These are phyloP conservation scores for Cinara cedri DNA, from an alignment of 2,888 invertebrate genomes.

Conservation along the genomic window DNA sequence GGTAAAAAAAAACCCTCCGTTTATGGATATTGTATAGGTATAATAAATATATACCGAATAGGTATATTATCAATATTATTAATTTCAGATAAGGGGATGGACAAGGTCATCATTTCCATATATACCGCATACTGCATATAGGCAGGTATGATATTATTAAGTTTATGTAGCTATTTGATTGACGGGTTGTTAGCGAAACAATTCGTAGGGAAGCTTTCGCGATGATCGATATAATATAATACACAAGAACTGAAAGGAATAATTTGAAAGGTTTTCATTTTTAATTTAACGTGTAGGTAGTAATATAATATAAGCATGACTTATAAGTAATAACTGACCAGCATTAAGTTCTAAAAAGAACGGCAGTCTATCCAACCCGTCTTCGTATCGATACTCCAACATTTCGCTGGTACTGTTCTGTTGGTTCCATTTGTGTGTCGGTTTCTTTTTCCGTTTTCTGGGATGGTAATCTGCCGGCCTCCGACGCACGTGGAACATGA, in stretches of 20 bases:
- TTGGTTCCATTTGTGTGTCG: conserved; percentile 68
- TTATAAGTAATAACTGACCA: conserved; percentile 63
- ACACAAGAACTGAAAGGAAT: conserved; percentile 7
- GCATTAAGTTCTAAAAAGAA: conserved; percentile 83
- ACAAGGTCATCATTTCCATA: neutral
- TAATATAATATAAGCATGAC: neutral
- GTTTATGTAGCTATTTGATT: conserved; percentile 15
- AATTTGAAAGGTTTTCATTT: conserved; percentile 51
- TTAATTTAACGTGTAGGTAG: neutral
- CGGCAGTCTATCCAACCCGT: conserved; percentile 67
- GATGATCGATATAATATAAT: conserved; percentile 24
- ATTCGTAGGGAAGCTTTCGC: conserved; percentile 11
- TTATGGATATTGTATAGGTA: no score
- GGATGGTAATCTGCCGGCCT: conserved; percentile 90
- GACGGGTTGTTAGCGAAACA: conserved; percentile 30
- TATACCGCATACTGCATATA: neutral
- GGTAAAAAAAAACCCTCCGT: no score
- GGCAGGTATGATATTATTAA: neutral
- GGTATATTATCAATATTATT: conserved; percentile 46
- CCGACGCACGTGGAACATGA: conserved; percentile 96
- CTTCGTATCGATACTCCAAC: conserved; percentile 65
- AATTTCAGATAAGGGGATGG: conserved; percentile 23
- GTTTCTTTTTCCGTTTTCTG: conserved; percentile 84
- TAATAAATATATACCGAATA: no score
- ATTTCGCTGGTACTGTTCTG: conserved; percentile 66